A percentile compares a stretch with the other conserved stretches of the same genome.
These are phyloP conservation scores for Mormyrops boulengeri DNA, from an alignment of 2,797 vertebrate species.

Conservation along the genomic window DNA sequence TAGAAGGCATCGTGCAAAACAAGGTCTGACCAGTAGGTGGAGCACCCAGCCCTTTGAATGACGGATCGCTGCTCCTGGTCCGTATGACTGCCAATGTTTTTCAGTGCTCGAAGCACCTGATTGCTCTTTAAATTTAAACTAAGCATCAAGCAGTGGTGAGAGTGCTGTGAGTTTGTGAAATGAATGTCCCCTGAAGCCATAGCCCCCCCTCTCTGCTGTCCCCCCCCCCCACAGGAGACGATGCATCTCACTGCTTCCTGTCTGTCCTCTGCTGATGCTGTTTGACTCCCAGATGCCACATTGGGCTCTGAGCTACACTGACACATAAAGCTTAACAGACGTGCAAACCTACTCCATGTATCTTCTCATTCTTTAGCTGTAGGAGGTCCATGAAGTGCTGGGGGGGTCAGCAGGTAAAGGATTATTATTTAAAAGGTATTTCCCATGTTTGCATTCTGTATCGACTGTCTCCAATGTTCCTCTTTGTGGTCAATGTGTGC, in stretches of 20 bases:
- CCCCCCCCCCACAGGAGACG: background rate
- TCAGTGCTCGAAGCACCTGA: background rate
- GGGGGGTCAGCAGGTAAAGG: background rate
- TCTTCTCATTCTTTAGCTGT: background rate
- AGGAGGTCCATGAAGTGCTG: background rate
- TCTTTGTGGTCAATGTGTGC: too few relatives aligned
- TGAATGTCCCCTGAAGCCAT: background rate
- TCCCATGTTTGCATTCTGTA: background rate
- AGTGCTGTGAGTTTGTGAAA: background rate
- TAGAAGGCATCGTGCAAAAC: background rate
- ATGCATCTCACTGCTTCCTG: background rate
- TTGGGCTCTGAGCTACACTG: background rate
- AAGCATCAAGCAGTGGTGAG: background rate
- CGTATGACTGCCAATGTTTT: background rate
- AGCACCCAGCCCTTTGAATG: background rate
- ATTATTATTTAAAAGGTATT: background rate
- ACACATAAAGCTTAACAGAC: constrained; percentile 8
- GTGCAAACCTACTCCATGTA: background rate
- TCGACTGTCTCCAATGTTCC: background rate
- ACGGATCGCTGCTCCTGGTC: background rate
- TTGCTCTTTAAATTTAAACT: background rate
- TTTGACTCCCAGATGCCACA: background rate
- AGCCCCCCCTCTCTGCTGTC: background rate
- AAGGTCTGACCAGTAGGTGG: constrained; percentile 21
- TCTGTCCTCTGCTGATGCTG: background rate